Conservation (phyloP, 2,888 invertebrate genomes). For the Ochropleura plecta region DNA sequence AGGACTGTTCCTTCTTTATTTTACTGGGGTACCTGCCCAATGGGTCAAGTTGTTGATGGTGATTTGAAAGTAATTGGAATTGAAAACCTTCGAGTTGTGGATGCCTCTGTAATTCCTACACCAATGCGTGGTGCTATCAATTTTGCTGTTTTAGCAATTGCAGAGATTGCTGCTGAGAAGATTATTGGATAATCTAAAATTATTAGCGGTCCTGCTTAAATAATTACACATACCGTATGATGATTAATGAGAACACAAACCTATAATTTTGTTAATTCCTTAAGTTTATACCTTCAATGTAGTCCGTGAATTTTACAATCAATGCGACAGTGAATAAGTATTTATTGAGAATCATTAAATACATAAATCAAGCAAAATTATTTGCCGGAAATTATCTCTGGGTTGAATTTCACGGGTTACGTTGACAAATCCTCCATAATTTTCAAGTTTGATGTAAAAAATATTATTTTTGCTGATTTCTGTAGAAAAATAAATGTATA, state of each 20-base stretch:
- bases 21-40: slow-evolving; percentile 92
- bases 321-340: not conserved
- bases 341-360: not conserved
- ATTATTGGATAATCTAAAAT: not conserved
- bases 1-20: slow-evolving; percentile 92
- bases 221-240: not conserved
- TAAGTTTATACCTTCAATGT: not conserved
- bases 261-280: not conserved
- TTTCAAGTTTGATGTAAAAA: not conserved
- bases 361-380: not conserved
- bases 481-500: not conserved
- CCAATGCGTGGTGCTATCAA: slow-evolving; percentile 88
- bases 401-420: not conserved
- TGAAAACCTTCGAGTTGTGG: slow-evolving; percentile 63
- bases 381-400: not conserved
- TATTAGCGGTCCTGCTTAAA: not conserved
- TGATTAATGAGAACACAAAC: not conserved
- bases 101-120: slow-evolving; percentile 83
- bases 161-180: slow-evolving; percentile 28
- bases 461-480: not conserved
- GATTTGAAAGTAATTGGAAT: slow-evolving; percentile 77
- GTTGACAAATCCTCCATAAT: not conserved
- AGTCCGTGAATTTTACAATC: not conserved
- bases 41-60: slow-evolving; percentile 93
- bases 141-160: slow-evolving; percentile 76